These are phyloP conservation scores for Sebastes trivittatus DNA, from an alignment of 2,797 vertebrate genomes.

Conservation along the genomic window DNA sequence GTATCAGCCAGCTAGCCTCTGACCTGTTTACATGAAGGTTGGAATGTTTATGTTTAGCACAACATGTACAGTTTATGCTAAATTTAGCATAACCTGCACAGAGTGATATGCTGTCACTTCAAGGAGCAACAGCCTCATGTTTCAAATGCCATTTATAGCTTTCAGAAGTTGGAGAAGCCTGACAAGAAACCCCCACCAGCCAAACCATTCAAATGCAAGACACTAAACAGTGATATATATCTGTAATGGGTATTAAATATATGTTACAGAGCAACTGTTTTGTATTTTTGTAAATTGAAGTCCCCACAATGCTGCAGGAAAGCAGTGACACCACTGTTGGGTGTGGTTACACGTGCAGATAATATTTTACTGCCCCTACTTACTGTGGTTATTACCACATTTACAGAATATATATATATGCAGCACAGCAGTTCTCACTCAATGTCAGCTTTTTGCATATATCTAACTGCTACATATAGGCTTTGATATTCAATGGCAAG, in stretches of 20 bases:
- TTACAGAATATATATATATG: too few relatives aligned
- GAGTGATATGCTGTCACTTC: not conserved
- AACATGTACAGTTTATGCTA: conserved; percentile 10
- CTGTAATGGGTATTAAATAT: not conserved
- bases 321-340: not conserved
- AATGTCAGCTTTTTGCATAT: not conserved
- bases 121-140: conserved; percentile 4
- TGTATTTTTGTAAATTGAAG: not conserved
- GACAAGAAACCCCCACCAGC: not conserved
- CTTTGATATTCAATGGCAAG: not conserved
- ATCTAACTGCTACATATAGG: not conserved
- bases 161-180: not conserved
- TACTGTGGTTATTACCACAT: not conserved
- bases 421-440: too few relatives aligned
- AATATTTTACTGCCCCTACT: not conserved
- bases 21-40: conserved; percentile 11
- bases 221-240: not conserved
- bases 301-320: not conserved
- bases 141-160: conserved; percentile 39
- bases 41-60: conserved; percentile 49
- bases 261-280: not conserved
- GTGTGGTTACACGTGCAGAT: not conserved
- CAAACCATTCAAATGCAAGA: not conserved
- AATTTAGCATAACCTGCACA: conserved; percentile 21
- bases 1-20: not conserved